phyloP scores from a whole-genome alignment of 2,113 vertebrate species.

The Anseranas semipalmata region DNA sequence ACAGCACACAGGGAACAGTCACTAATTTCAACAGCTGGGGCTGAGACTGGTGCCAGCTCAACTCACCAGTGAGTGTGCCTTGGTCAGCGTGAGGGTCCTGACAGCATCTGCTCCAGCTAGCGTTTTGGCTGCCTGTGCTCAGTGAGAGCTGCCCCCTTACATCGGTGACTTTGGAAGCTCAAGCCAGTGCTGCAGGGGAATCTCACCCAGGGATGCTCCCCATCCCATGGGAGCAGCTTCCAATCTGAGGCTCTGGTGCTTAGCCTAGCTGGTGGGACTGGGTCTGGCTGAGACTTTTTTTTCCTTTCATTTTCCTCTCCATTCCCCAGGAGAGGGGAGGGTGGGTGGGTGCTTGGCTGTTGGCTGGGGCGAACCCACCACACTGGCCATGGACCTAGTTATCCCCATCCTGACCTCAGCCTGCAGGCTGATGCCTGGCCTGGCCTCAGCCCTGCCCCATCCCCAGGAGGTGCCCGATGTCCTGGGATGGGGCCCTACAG shows the following conservation, averaged over 20 bases:
- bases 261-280: background rate
- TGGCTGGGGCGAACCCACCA: background rate
- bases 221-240: background rate
- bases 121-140: background rate
- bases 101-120: background rate
- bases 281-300: background rate
- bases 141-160: background rate
- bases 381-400: background rate
- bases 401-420: background rate
- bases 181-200: background rate
- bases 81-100: background rate
- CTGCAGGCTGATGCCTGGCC: background rate
- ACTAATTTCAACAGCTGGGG: background rate
- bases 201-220: background rate
- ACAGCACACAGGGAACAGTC: background rate
- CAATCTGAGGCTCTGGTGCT: background rate
- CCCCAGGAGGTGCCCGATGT: accelerated
- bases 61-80: background rate
- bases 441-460: background rate
- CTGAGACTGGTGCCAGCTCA: background rate
- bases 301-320: background rate
- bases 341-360: background rate
- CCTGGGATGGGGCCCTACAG: background rate
- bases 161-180: background rate
- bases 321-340: background rate